Percentiles rank a stretch among this genome's conserved stretches.
phyloP scores from a whole-genome alignment of 2,888 invertebrate species.

The Cremastobaeus sp. region DNA sequence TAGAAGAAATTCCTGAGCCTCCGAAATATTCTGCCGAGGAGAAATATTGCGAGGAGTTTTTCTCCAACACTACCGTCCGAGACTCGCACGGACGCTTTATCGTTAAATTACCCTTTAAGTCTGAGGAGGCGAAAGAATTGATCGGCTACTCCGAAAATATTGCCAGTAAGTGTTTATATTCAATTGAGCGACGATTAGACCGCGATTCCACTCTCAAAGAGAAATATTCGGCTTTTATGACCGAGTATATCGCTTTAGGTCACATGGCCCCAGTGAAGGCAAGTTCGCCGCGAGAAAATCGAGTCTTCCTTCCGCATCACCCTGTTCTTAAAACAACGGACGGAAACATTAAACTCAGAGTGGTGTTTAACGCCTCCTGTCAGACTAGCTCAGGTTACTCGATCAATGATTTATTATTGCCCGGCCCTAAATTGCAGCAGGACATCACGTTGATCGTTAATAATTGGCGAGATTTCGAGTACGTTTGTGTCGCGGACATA shows the following conservation, averaged over 20 bases:
- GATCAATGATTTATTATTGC: slow-evolving; percentile 6
- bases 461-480: no score
- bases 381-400: slow-evolving; percentile 4
- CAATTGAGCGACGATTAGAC: background rate
- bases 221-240: slow-evolving; percentile 1
- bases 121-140: background rate
- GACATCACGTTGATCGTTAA: slow-evolving; percentile 13
- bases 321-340: background rate
- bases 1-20: background rate
- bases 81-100: background rate
- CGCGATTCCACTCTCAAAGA: background rate
- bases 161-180: background rate
- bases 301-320: slow-evolving; percentile 9
- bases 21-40: background rate
- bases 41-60: background rate
- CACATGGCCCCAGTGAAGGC: background rate
- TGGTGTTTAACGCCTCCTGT: slow-evolving; percentile 19
- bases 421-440: slow-evolving; percentile 7
- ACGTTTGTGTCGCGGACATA: no score
- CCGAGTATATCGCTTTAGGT: background rate
- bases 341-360: background rate
- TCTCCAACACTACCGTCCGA: background rate
- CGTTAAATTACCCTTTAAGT: slow-evolving; percentile 6
- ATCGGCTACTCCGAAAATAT: background rate
- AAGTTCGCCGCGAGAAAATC: background rate